A percentile compares a stretch with the other conserved stretches of the same genome.
Evolutionary conservation across 2,888 invertebrate genomes (phyloP).

Genomic region (Rapana venosa): DNA sequence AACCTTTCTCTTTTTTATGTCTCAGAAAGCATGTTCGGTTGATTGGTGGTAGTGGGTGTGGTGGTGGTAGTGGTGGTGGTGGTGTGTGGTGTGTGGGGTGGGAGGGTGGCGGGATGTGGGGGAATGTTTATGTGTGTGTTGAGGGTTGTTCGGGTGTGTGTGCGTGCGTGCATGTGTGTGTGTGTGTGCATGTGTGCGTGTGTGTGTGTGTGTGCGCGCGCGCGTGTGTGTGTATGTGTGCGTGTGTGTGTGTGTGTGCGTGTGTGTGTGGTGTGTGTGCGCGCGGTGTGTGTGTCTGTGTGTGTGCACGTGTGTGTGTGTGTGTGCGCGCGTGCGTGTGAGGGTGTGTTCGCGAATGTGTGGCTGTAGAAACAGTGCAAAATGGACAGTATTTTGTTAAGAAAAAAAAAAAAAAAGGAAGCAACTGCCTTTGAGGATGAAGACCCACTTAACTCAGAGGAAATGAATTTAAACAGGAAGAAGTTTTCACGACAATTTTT

Average conservation of each 20-base stretch:
- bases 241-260: background rate
- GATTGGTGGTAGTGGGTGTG: background rate
- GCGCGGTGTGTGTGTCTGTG: background rate
- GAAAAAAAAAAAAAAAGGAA: too few relatives aligned
- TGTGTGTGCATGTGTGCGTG: background rate
- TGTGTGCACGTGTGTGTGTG: background rate
- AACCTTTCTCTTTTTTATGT: background rate
- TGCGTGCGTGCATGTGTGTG: background rate
- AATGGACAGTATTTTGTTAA: too few relatives aligned
- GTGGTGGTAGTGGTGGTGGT: background rate
- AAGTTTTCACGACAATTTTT: too few relatives aligned
- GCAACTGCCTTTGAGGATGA: too few relatives aligned
- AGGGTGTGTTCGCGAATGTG: too few relatives aligned
- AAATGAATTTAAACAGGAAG: too few relatives aligned
- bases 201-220: background rate
- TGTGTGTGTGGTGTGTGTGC: background rate
- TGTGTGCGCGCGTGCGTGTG: background rate
- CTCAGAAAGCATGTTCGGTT: background rate
- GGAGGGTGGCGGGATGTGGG: background rate
- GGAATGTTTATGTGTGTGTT: background rate
- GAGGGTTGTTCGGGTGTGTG: background rate
- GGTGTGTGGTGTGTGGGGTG: background rate
- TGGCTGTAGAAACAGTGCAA: too few relatives aligned
- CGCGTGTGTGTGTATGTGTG: background rate
- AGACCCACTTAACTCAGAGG: too few relatives aligned